These are phyloP conservation scores for Saguinus imperator DNA, from an alignment of 2,113 vertebrate species.

Conservation along the genomic window DNA sequence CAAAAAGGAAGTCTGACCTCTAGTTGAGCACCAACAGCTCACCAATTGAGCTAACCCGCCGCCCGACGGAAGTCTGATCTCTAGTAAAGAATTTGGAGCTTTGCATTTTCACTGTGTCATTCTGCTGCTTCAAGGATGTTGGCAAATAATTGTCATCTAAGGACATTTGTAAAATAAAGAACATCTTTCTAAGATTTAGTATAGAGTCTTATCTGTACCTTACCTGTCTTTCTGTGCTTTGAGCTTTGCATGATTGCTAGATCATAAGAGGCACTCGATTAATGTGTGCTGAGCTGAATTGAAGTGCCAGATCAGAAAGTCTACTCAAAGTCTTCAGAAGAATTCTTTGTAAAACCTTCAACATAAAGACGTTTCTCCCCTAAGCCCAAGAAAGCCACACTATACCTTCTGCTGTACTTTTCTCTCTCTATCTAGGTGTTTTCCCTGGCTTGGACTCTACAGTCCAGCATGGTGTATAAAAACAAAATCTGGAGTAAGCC, in stretches of 20 bases:
- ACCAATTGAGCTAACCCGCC: too few relatives aligned
- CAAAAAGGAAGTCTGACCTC: neutral
- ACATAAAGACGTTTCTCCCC: neutral
- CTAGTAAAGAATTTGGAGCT: neutral
- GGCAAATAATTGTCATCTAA: slow-evolving; percentile 6
- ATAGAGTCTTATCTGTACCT: neutral
- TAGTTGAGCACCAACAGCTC: too few relatives aligned
- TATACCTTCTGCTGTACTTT: neutral
- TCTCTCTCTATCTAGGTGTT: neutral
- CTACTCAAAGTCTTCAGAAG: neutral
- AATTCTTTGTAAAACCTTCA: neutral
- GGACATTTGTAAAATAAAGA: slow-evolving; percentile 49
- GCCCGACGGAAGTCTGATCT: neutral
- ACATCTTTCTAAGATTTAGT: slow-evolving; percentile 39
- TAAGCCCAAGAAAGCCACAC: neutral
- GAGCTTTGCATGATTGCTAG: neutral
- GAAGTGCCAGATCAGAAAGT: slow-evolving; percentile 23
- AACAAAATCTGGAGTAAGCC: neutral
- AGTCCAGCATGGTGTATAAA: neutral
- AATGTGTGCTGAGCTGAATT: slow-evolving; percentile 36
- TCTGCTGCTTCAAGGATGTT: slow-evolving; percentile 22
- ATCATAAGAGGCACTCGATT: neutral
- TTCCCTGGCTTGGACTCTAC: neutral
- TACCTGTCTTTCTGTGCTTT: neutral
- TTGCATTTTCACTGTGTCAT: slow-evolving; percentile 1